Base-by-base conservation (phyloP, 2,888 invertebrate species). In the Dugesia japonica region DNA sequence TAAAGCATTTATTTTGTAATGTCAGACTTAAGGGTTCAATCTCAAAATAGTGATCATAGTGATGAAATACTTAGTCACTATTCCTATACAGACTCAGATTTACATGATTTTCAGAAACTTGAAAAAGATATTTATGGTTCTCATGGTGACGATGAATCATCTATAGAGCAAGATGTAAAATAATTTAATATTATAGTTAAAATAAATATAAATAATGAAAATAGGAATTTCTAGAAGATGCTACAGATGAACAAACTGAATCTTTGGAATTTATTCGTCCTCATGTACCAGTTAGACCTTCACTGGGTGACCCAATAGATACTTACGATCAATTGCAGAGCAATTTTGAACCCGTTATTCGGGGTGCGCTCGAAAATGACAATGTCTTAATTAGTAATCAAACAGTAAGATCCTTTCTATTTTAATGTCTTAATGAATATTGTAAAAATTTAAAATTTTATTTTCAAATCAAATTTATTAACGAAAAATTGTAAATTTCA, bases 91-190 rank as follows among this genome's bases (percentile, higher is more conserved):
- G 56, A 56, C n/a, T 56, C 56, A 4, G 56, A 56, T 56, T 13
- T 56, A n/a, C 56, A 56, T 56, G 56, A 56, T 23, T 56, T 56
- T 56, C 56, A 56, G 20, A 56, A 56, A 20, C 7, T 56, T 4
- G 56, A 56, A 56, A 56, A 23, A 56, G 56, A 56, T 56, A 56
- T 56, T n/a, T 56, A 56, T 23, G 56, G 56, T n/a, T 56, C 56
- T 56, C 56, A 56, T 20, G 56, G 56, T 1, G 56, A 56, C 23
- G 56, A 56, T 56, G 56, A 56, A 56, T 56, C 56, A 23, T 56
- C 56, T n/a, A 1, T 9, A 4, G 56, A 56, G 1, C 56, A 56
- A 9, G 56, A 56, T 56, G 56, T 56, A 56, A 13, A 56, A 20
- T 4, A n/a, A 1, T 56, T 38, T 9, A n/a, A n/a, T n/a, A n/a